Conservation (phyloP, 1,140 invertebrate species). For the Bombus superbus region DNA sequence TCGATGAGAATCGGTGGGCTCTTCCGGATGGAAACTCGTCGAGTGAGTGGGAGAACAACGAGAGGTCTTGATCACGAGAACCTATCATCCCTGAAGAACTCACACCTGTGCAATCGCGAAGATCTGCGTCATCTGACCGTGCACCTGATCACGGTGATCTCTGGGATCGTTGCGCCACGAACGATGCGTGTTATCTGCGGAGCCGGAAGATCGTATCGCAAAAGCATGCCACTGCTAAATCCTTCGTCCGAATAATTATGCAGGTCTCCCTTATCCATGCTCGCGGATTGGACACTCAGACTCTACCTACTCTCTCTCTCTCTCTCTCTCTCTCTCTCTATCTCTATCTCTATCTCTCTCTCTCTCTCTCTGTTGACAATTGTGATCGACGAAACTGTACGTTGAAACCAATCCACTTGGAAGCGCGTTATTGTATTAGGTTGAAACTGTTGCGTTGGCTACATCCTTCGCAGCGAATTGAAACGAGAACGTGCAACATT, state of each 20-base stretch:
- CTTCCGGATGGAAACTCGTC: neutral
- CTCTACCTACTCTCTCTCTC: neutral
- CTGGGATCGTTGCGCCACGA: neutral
- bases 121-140: neutral
- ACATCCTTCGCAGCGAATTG: too few relatives aligned
- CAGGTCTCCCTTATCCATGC: neutral
- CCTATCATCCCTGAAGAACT: neutral
- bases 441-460: too few relatives aligned
- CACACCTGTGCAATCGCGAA: neutral
- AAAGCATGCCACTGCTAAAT: neutral
- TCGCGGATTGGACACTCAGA: neutral
- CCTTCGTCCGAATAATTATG: constrained; percentile 39
- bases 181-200: neutral
- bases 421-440: neutral
- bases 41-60: neutral
- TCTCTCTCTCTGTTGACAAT: neutral
- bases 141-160: neutral
- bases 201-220: neutral
- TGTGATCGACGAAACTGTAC: neutral
- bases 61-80: neutral
- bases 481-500: neutral
- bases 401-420: neutral
- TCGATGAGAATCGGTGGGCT: neutral
- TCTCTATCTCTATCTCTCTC: too few relatives aligned
- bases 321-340: neutral